These are phyloP conservation scores for Podilymbus podiceps DNA, from an alignment of 2,113 vertebrate genomes.

Conservation along the genomic window DNA sequence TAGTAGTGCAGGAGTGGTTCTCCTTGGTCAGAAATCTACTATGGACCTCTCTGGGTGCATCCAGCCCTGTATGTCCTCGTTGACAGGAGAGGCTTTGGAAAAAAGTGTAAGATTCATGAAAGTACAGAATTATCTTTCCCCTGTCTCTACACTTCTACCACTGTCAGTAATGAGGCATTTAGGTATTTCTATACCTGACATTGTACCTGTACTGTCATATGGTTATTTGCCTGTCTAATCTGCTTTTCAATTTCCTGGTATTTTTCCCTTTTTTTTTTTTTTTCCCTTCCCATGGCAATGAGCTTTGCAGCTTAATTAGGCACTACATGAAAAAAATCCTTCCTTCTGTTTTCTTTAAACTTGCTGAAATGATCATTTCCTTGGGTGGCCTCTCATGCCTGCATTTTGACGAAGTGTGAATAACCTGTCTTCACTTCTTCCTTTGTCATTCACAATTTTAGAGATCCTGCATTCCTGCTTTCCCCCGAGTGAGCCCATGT, in stretches of 20 bases:
- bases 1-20: not conserved
- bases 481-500: not conserved
- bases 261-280: not conserved
- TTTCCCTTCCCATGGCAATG: too few relatives aligned
- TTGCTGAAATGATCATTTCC: not conserved
- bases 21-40: not conserved
- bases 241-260: not conserved
- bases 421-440: not conserved
- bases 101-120: not conserved
- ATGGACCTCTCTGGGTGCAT: not conserved
- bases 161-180: not conserved
- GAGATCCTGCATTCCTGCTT: not conserved
- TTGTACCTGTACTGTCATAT: not conserved
- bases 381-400: not conserved
- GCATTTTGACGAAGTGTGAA: not conserved
- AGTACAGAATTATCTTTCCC: not conserved
- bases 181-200: not conserved
- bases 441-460: not conserved
- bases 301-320: not conserved
- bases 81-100: not conserved
- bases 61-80: not conserved
- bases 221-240: not conserved
- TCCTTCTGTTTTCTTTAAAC: not conserved
- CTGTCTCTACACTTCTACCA: not conserved
- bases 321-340: not conserved